Conservation (phyloP, 2,888 invertebrate genomes). For the Mythimna pallens region DNA sequence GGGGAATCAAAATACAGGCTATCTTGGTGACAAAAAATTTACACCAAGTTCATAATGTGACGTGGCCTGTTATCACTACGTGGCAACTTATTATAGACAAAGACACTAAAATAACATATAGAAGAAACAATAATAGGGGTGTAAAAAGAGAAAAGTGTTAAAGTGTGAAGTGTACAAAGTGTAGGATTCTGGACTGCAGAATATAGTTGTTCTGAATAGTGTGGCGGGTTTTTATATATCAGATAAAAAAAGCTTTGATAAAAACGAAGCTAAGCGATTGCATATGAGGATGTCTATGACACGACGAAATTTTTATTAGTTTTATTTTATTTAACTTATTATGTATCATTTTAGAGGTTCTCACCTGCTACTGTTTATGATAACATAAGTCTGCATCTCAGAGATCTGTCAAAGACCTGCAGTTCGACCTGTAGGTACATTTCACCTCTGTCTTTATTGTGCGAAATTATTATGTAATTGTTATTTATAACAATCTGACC, state of each 20-base stretch:
- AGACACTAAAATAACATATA: too few species aligned
- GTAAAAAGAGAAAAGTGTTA: too few species aligned
- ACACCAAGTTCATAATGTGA: too few species aligned
- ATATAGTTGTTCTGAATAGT: background rate
- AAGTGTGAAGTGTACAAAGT: too few species aligned
- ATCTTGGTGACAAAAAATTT: too few species aligned
- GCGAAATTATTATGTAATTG: background rate
- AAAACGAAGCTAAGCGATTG: background rate
- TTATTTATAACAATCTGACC: too few species aligned
- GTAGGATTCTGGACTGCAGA: too few species aligned
- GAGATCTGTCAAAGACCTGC: background rate
- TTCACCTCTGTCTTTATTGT: background rate
- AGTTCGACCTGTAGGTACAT: too few species aligned
- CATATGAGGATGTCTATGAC: background rate
- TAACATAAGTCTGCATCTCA: background rate
- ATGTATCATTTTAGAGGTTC: background rate
- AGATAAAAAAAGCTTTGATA: background rate
- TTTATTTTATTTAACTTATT: background rate
- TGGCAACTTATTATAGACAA: too few species aligned
- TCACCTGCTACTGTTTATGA: constrained; percentile 1
- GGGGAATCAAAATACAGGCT: too few species aligned
- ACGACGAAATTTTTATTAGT: background rate
- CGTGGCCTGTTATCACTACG: too few species aligned
- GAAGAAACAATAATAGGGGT: too few species aligned
- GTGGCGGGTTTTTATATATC: background rate